These are phyloP conservation scores for Ladona fulva DNA, from an alignment of 1,140 invertebrate genomes.

Conservation along the genomic window DNA sequence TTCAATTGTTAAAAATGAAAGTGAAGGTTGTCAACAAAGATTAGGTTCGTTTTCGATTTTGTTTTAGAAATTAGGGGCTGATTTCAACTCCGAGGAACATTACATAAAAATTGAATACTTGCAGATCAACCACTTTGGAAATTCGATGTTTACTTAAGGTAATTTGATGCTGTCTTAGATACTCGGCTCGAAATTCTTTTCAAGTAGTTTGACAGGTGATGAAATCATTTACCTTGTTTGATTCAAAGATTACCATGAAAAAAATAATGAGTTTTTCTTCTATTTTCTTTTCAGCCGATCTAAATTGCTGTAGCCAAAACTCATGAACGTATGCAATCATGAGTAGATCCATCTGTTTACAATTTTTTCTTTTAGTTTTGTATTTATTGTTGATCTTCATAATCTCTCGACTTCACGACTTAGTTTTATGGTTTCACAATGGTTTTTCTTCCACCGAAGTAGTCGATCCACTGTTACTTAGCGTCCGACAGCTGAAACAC, in stretches of 20 bases:
- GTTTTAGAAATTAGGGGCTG: no score
- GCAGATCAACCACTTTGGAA: no score
- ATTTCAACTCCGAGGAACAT: no score
- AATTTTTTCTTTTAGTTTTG: constrained; percentile 25
- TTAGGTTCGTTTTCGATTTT: no score
- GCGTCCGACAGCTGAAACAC: constrained; percentile 41
- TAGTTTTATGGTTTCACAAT: constrained; percentile 29
- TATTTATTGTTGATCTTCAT: constrained; percentile 28
- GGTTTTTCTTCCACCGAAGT: constrained; percentile 26
- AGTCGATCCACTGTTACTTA: constrained; percentile 38
- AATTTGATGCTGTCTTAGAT: no score
- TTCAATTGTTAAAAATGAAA: constrained; percentile 10
- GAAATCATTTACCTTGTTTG: no score
- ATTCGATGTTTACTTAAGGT: no score
- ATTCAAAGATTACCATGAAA: neutral
- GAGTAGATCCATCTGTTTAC: constrained; percentile 21
- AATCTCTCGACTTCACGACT: constrained; percentile 26
- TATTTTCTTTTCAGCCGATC: neutral
- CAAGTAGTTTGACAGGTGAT: no score
- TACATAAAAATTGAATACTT: no score
- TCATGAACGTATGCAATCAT: constrained; percentile 14
- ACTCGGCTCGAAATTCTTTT: no score
- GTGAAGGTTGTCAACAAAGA: constrained; percentile 15
- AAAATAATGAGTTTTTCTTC: neutral
- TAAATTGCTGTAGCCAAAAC: neutral